Percentiles rank a stretch among this genome's conserved stretches.
These are phyloP conservation scores for Melanotaenia trifasciata DNA, from an alignment of 2,797 vertebrate species.

Conservation along the genomic window DNA sequence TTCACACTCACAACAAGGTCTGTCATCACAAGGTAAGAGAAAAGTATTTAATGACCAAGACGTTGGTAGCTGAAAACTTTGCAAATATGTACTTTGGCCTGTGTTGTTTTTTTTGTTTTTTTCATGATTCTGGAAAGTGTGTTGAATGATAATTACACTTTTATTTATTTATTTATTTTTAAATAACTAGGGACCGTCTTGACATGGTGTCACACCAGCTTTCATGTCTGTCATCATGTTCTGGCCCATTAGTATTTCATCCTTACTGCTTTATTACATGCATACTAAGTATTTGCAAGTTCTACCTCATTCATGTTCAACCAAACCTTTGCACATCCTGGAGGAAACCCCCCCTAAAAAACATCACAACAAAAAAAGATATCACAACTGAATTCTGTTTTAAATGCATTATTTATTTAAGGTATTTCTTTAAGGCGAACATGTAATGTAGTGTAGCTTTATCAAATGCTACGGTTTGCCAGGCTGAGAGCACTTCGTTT, in stretches of 20 bases:
- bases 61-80: constrained; percentile 7
- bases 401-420: no score
- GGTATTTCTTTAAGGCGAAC: no score
- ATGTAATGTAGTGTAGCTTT: no score
- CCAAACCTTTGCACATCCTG: background rate
- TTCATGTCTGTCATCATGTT: background rate
- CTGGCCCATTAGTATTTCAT: background rate
- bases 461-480: no score
- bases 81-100: background rate
- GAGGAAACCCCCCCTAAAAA: no score
- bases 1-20: constrained; percentile 89
- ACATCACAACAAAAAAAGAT: no score
- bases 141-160: background rate
- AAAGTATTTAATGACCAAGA: constrained; percentile 4
- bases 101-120: background rate
- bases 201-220: background rate
- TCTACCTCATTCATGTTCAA: background rate
- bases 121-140: background rate
- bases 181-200: background rate
- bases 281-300: background rate
- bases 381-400: no score
- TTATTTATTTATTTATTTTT: no score
- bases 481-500: no score
- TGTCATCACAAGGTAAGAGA: constrained; percentile 58
- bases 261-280: background rate